A percentile compares a stretch with the other conserved stretches of the same genome.
phyloP scores from a whole-genome alignment of 35 echinoderm and acorn worm genomes.

The Nesometra sesokonis region DNA sequence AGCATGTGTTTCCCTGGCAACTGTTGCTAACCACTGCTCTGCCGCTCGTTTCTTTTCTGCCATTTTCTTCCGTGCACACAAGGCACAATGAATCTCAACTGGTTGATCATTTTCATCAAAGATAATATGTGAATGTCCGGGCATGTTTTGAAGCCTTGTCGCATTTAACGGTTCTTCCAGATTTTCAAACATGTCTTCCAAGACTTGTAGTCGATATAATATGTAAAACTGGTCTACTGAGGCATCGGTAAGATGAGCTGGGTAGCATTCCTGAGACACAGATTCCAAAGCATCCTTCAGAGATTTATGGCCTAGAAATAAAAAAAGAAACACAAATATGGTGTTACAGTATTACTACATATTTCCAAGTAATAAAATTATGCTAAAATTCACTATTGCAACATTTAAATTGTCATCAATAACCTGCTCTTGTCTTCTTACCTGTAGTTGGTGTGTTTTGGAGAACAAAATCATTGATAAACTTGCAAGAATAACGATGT shows the following conservation, averaged over 20 bases:
- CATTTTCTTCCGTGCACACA: background rate
- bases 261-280: background rate
- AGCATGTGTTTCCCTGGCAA: background rate
- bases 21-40: background rate
- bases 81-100: background rate
- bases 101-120: background rate
- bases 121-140: background rate
- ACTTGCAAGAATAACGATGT: background rate
- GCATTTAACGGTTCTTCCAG: background rate
- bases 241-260: background rate
- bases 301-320: background rate
- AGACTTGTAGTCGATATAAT: background rate
- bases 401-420: too few relatives aligned
- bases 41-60: background rate
- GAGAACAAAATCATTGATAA: background rate
- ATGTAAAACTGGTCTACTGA: background rate
- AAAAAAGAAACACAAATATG: background rate
- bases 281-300: background rate
- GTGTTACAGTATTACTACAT: too few relatives aligned
- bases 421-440: background rate
- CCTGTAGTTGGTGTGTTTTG: background rate
- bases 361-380: too few relatives aligned
- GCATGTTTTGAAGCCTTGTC: background rate
- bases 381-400: too few relatives aligned
- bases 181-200: slow-evolving; percentile 26